Base-by-base conservation (phyloP, 2,888 invertebrate species). In the Nomada ferruginata region DNA sequence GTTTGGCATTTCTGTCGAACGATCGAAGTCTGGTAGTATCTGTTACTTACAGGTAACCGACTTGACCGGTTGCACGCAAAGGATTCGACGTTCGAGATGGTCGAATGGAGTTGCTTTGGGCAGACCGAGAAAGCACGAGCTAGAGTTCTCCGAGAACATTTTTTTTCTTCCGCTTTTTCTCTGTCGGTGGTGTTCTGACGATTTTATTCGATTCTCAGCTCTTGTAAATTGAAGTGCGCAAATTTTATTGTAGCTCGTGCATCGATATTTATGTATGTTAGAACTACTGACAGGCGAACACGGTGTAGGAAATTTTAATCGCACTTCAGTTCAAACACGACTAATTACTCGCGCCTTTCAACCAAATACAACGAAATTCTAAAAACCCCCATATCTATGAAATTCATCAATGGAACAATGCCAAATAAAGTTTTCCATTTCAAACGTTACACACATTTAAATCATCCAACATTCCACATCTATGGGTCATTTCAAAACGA, bases 1-100 rank as follows among this genome's bases (percentile, higher is more conserved):
- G 42, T 68, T 72, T 20, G 79, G 66, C 66, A 72, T 66, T 80
- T 72, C 66, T 57, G 52, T 68, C 63, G 66, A 44, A 72, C 61
- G 71, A 3, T 57, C 42, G 2, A 20, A 47, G 15, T 20, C 52
- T 60, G 42, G 52, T 20, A 18, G 61, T 15, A 15, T 44, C 18
- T 20, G 20, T 70, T 61, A 47, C 70, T 69, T 55, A 36, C 61
- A 50, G 59, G 10, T 9, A 57, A 76, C 55, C 26, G 52, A 76
- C 77, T 44, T 77, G 59, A 70, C 64, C 77, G 78, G 79, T 79
- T 65, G 53, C 57, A 50, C 47, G 29, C 23, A 60, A 18, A 57
- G 10, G 15, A 29, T n/a, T 23, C 29, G 13, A n/a, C 2, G 18
- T 42, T 60, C 50, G 26, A 13, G 13, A 60, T 68, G 13, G 23